Percentiles rank a stretch among this genome's conserved stretches.
These are phyloP conservation scores for Lampris megalopsis DNA, from an alignment of 2,113 vertebrate species.

Conservation along the genomic window DNA sequence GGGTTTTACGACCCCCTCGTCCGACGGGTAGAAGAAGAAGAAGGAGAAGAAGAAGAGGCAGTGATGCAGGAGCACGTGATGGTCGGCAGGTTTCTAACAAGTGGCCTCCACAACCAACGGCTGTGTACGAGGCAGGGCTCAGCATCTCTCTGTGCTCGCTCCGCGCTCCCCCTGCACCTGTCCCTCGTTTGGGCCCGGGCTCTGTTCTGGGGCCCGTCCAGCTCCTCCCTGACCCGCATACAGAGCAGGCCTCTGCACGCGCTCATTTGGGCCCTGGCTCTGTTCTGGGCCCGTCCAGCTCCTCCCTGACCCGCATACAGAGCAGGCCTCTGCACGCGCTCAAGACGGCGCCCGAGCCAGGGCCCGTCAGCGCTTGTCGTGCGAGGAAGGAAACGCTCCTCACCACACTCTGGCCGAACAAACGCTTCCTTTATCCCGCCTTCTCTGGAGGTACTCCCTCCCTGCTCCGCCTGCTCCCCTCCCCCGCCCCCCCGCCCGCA, in stretches of 20 bases:
- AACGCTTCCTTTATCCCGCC: constrained; percentile 65
- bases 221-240: background rate
- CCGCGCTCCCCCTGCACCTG: constrained; percentile 72
- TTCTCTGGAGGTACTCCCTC: constrained; percentile 33
- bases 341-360: constrained; percentile 46
- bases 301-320: constrained; percentile 72
- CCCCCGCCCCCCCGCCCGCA: constrained; percentile 9
- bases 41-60: too few species aligned
- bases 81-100: constrained; percentile 1
- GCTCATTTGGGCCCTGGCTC: background rate
- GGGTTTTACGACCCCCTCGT: too few species aligned
- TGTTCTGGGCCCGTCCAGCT: background rate
- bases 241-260: background rate
- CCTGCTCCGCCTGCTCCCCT: background rate
- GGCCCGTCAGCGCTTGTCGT: constrained; percentile 69
- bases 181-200: constrained; percentile 55
- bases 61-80: too few species aligned
- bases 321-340: constrained; percentile 68
- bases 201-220: constrained; percentile 56
- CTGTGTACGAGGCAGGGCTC: constrained; percentile 75
- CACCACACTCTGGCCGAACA: constrained; percentile 72
- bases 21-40: too few species aligned
- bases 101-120: constrained; percentile 43
- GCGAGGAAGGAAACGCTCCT: constrained; percentile 65
- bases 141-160: constrained; percentile 50